Evolutionary conservation across 2,888 invertebrate genomes (phyloP), one percentile per base, ranked within the genome.

Genomic region (Dichetophora obliterata): DNA sequence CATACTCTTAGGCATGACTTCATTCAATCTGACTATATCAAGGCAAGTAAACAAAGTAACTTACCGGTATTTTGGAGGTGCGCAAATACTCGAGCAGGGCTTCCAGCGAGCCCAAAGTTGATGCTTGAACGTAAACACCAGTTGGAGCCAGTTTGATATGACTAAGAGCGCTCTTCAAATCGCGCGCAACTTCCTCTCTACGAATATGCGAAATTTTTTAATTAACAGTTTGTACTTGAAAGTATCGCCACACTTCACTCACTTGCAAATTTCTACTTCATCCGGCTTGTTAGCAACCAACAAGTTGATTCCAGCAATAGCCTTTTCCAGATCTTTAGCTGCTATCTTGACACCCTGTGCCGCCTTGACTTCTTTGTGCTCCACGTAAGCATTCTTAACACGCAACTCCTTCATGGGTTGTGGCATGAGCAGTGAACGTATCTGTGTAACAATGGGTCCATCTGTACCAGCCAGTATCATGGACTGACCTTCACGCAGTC

Each of bases 71-170:
- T 90, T 96, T 96, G 81, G 97, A 97, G 74, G 94, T 93, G 83
- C 93, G 93, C 74, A 99, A 92, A 90, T 98, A 99, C 88, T 98
- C 98, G 5, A 98, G 91, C 75, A 99, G 90, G 0, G 99, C 99
- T 89, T 99, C 99, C 11, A 99, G 91, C 0, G 99, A 99, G 8
- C 99, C 99, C 6, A 99, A 92, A n/a, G 99, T 99, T 1, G 98
- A 99, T 0, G 99, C 99, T 87, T 99, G 99, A n/a, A 99, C 99
- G 90, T 97, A 98, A 61, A 99, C 99, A 63, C 99, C 99, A 79
- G 96, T 92, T 82, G 96, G 96, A 52, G 95, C 93, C 81, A 98
- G 90, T 88, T 97, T 98, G 86, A 99, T 98, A 43, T 95, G 95
- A 73, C 95, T 96, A 70, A 99, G 91, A 2, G 98, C 98, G 31